Evolutionary conservation across 2,113 vertebrate species (phyloP).

Genomic region (Emydura subglobosa): DNA sequence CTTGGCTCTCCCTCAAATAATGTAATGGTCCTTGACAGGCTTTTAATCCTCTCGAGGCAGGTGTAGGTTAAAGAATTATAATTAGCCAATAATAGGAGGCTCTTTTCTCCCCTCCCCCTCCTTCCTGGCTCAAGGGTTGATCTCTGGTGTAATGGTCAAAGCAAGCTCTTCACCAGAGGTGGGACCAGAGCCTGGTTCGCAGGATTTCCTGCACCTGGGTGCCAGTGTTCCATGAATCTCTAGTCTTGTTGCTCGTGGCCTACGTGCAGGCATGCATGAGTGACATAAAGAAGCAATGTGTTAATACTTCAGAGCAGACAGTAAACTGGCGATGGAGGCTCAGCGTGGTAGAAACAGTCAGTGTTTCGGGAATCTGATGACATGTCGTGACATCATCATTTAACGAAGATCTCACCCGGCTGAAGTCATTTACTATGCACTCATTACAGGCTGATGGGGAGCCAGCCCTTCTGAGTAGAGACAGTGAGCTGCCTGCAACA

Average conservation of each 20-base stretch:
- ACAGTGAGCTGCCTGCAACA: not conserved
- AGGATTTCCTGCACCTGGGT: not conserved
- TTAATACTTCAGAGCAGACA: too few relatives aligned
- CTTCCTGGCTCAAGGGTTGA: not conserved
- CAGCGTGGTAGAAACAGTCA: not conserved
- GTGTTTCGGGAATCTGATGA: not conserved
- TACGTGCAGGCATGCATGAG: not conserved
- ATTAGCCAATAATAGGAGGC: not conserved
- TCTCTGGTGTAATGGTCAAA: not conserved
- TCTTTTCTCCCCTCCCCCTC: not conserved
- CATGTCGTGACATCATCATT: fast-evolving
- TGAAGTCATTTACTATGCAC: not conserved
- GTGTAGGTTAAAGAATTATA: not conserved
- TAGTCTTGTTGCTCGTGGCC: not conserved
- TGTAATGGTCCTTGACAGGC: slow-evolving; percentile 30
- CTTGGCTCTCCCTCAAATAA: not conserved
- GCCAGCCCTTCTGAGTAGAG: not conserved
- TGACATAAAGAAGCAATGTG: not conserved
- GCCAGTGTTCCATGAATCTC: not conserved
- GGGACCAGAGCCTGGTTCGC: fast-evolving
- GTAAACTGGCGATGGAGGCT: not conserved
- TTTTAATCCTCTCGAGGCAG: not conserved
- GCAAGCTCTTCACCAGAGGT: not conserved
- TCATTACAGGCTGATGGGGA: not conserved
- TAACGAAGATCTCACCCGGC: not conserved